Percentiles rank a stretch among this genome's conserved stretches.
These are phyloP conservation scores for Neoniphon sammara DNA, from an alignment of 2,797 vertebrate genomes.

Conservation along the genomic window DNA sequence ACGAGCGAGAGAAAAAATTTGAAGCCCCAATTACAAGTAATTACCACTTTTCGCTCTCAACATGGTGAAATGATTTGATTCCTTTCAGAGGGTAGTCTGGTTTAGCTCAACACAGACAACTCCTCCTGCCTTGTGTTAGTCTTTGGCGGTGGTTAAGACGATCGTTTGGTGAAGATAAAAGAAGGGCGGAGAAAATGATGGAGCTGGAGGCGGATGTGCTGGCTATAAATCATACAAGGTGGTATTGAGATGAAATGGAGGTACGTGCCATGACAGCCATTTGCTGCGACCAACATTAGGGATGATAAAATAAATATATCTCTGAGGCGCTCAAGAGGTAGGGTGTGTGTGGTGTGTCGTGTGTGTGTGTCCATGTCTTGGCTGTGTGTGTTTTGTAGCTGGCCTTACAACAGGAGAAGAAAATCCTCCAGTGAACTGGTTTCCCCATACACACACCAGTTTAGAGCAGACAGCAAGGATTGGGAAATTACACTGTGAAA, in stretches of 20 bases:
- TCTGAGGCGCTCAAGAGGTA: conserved; percentile 26
- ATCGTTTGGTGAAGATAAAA: conserved; percentile 86
- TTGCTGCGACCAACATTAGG: conserved; percentile 80
- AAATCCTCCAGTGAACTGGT: conserved; percentile 10
- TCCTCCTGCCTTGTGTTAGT: conserved; percentile 94
- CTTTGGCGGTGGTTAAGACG: conserved; percentile 88
- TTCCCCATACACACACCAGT: conserved; percentile 2
- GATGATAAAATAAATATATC: conserved; percentile 87
- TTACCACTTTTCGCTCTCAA: conserved; percentile 99
- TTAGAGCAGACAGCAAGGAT: conserved; percentile 22
- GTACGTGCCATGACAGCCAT: conserved; percentile 83
- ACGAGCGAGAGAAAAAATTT: conserved; percentile 85
- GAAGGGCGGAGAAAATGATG: conserved; percentile 80
- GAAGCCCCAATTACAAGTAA: conserved; percentile 99
- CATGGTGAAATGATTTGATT: conserved; percentile 99
- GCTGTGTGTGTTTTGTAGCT: conserved; percentile 7
- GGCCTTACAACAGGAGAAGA: conserved; percentile 23
- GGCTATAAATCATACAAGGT: conserved; percentile 92
- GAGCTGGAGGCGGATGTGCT: conserved; percentile 74
- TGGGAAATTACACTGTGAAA: conserved; percentile 29
- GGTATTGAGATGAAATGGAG: conserved; percentile 85
- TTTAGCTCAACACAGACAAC: conserved; percentile 97
- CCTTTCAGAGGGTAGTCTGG: conserved; percentile 96
- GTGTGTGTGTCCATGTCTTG: conserved; percentile 26
- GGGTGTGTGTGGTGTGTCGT: conserved; percentile 24